Percentiles rank a stretch among this genome's conserved stretches.
phyloP scores from a whole-genome alignment of 1,140 invertebrate species.

The Drosophila sp. region DNA sequence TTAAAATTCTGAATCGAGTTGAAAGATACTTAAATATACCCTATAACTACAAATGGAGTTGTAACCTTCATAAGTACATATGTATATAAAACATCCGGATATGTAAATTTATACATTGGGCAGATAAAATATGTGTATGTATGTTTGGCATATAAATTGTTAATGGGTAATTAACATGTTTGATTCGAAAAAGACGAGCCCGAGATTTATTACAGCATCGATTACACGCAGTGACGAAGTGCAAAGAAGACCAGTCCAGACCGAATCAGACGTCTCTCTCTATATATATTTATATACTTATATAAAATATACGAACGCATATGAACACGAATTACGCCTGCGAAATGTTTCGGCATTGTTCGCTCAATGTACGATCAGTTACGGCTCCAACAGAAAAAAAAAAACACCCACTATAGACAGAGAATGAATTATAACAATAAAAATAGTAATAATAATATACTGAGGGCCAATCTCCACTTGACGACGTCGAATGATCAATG shows the following conservation, averaged over 20 bases:
- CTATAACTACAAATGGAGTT: not conserved
- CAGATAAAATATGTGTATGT: not conserved
- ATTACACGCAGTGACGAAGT: slow-evolving; percentile 14
- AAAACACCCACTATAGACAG: slow-evolving; percentile 49
- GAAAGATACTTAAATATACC: not conserved
- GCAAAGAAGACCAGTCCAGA: not conserved
- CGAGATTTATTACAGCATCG: slow-evolving; percentile 5
- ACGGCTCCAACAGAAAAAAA: slow-evolving; percentile 25
- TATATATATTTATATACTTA: not conserved
- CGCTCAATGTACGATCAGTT: slow-evolving; percentile 58
- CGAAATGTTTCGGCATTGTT: slow-evolving; percentile 44
- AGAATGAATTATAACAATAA: slow-evolving; percentile 43
- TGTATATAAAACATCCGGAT: not conserved
- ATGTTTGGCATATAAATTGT: not conserved
- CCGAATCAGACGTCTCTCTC: not conserved
- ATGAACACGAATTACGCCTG: slow-evolving; percentile 44
- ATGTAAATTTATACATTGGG: not conserved
- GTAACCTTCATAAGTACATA: not conserved
- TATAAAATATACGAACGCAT: slow-evolving; percentile 48
- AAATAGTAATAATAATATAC: slow-evolving; percentile 33
- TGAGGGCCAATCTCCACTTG: not conserved
- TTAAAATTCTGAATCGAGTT: too few relatives aligned
- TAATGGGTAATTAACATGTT: not conserved
- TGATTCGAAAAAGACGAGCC: not conserved
- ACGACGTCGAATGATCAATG: not conserved